Conservation (phyloP, 2,797 vertebrate genomes). For the Tympanoctomys barrerae region DNA sequence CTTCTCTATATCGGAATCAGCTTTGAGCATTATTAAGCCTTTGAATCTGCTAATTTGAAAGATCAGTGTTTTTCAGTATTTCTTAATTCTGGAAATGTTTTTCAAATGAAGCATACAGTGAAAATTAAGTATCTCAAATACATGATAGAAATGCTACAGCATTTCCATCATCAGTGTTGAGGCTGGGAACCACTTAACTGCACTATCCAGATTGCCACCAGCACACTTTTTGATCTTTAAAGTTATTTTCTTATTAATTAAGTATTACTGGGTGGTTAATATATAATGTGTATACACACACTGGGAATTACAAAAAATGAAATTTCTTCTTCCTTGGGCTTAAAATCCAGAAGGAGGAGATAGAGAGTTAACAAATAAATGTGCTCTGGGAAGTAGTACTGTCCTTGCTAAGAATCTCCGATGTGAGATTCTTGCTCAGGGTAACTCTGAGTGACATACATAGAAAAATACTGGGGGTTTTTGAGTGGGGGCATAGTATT, state of each 20-base stretch:
- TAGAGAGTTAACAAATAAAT: background rate
- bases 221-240: background rate
- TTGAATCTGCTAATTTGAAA: constrained; percentile 21
- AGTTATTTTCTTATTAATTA: background rate
- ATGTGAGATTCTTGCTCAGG: background rate
- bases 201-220: background rate
- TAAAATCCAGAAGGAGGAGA: background rate
- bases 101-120: constrained; percentile 3
- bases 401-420: background rate
- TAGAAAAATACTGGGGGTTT: background rate
- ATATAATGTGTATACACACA: background rate
- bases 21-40: background rate
- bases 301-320: constrained; percentile 3
- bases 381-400: background rate
- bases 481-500: background rate
- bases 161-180: background rate
- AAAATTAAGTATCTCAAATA: background rate
- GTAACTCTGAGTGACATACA: background rate
- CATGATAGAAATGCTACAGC: background rate
- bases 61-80: background rate
- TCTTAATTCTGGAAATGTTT: constrained; percentile 17
- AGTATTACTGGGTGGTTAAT: background rate
- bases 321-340: background rate
- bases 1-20: background rate
- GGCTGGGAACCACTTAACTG: background rate